phyloP scores from a whole-genome alignment of 2,888 invertebrate genomes.

The Euproctis similis region DNA sequence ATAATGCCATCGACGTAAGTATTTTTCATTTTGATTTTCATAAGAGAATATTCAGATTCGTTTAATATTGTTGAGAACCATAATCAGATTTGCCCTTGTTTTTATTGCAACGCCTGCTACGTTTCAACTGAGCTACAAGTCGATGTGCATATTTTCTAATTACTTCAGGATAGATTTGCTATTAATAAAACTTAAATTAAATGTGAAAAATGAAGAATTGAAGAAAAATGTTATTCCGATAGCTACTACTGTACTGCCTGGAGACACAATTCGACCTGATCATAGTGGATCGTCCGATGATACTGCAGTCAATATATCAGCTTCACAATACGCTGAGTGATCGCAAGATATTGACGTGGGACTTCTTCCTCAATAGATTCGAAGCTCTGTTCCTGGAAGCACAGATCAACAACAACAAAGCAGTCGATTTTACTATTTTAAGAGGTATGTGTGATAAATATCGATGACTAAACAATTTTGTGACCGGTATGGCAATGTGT shows the following conservation, averaged over 20 bases:
- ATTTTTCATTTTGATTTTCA: too few relatives aligned
- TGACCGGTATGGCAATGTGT: too few relatives aligned
- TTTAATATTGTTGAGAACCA: too few relatives aligned
- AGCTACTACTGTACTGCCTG: constrained; percentile 93
- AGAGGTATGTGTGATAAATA: constrained; percentile 83
- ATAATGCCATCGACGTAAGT: constrained; percentile 85
- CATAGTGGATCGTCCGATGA: constrained; percentile 96
- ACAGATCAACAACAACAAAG: constrained; percentile 91
- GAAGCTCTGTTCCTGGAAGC: constrained; percentile 97
- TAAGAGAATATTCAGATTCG: too few relatives aligned
- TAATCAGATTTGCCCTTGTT: too few relatives aligned
- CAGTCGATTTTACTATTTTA: constrained; percentile 88
- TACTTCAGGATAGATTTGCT: too few relatives aligned
- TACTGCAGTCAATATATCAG: constrained; percentile 95
- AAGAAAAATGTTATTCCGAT: constrained; percentile 29
- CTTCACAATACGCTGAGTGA: constrained; percentile 95
- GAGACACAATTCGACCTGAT: constrained; percentile 99
- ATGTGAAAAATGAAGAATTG: too few relatives aligned
- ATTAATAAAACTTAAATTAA: too few relatives aligned
- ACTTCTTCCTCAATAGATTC: constrained; percentile 95
- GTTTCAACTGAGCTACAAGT: too few relatives aligned
- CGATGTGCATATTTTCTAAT: too few relatives aligned
- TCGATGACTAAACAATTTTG: too few relatives aligned
- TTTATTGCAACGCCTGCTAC: too few relatives aligned
- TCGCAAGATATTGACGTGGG: constrained; percentile 94